Percentiles rank a stretch among this genome's conserved stretches.
These are phyloP conservation scores for Rhinichthys osculus DNA, from an alignment of 2,797 vertebrate species.

Conservation along the genomic window DNA sequence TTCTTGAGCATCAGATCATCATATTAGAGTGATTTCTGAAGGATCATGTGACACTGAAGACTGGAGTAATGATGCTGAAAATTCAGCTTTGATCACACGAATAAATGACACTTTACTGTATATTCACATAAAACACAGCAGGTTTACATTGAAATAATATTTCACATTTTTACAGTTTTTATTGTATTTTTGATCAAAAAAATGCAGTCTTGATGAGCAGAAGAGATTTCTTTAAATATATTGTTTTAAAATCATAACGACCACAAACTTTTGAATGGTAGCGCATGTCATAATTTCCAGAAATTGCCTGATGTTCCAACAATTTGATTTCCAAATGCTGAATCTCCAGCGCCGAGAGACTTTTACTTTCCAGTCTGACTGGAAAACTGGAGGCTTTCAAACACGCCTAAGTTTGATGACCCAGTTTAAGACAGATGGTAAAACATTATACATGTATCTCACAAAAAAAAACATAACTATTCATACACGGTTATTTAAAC, in stretches of 20 bases:
- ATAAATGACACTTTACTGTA: background rate
- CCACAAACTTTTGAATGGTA: background rate
- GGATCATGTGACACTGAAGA: no score
- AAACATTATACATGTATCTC: background rate
- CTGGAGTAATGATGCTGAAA: no score
- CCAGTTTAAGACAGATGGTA: constrained; percentile 10
- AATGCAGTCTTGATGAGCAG: background rate
- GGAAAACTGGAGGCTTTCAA: constrained; percentile 11
- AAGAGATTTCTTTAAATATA: background rate
- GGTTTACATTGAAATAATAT: background rate
- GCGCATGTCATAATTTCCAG: background rate
- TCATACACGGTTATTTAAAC: background rate
- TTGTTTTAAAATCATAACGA: background rate
- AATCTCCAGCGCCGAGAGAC: background rate
- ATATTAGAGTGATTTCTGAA: no score
- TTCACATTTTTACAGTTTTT: background rate
- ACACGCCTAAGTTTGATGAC: background rate
- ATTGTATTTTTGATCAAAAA: background rate
- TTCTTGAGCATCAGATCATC: no score
- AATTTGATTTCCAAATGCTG: background rate
- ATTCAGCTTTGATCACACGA: background rate
- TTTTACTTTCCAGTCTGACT: constrained; percentile 5
- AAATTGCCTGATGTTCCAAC: constrained; percentile 7
- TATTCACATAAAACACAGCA: background rate
- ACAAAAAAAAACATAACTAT: background rate